Base-by-base conservation (phyloP, 1,140 invertebrate genomes). In the Apolygus lucorum region DNA sequence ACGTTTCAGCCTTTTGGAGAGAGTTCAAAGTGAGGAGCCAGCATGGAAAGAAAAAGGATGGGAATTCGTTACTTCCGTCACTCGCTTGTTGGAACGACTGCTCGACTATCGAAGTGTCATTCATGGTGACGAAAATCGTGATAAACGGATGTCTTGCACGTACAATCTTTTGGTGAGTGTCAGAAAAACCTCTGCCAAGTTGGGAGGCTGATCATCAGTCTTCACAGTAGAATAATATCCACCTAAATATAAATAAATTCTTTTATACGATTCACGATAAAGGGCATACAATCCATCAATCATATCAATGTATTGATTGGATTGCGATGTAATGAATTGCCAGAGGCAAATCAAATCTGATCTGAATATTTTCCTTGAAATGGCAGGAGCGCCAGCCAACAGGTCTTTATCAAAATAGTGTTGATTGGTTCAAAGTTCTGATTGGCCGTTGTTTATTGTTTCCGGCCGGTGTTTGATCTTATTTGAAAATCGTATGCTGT, bases 91-190 rank as follows among this genome's bases (percentile, higher is more conserved):
- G 68, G 93, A 96, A 79, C 81, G 92, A 66, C 81, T 97, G 29
- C 80, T 97, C 14, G 95, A 98, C 81, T 98, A 97, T 78, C 86
- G 93, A 65, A 92, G 90, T 76, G 92, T 95, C 2, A 92, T 95
- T 78, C 90, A 95, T 76, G 91, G 91, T 1, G 91, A 94, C 77
- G 92, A 95, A 76, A 95, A 95, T 78, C 82, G 91, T 25, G 92
- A 95, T 75, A 95, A 95, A 78, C 83, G 94, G 52, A 98, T 98
- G 95, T 94, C 92, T 1, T 98, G 96, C 78, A 98, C 95, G 1
- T 95, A 98, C 54, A 98, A 98, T 82, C 82, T 99, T 70, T 81
- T 99, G 79, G 91, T 90, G 79, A n/a, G 34, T 42, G 34, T n/a
- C n/a, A n/a, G n/a, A n/a, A n/a, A n/a, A n/a, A n/a, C n/a, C n/a